phyloP scores from a whole-genome alignment of 2,888 invertebrate genomes.

The Scaptomyza flava region DNA sequence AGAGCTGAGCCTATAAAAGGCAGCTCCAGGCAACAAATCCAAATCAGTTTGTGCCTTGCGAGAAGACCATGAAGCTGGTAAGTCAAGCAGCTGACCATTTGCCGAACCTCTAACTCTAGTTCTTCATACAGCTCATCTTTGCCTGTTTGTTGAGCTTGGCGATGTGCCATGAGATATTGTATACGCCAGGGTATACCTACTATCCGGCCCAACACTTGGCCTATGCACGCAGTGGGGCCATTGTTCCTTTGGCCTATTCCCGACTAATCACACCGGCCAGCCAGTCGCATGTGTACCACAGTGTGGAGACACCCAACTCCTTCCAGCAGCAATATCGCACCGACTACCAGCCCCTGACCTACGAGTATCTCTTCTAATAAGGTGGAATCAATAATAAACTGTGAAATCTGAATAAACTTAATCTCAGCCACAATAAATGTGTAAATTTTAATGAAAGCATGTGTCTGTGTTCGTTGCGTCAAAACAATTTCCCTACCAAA shows the following conservation, averaged over 20 bases:
- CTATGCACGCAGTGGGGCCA: conserved; percentile 39
- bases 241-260: conserved; percentile 70
- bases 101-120: neutral
- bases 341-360: conserved; percentile 79
- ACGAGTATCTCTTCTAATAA: conserved; percentile 74
- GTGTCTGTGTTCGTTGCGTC: conserved; percentile 11
- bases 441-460: conserved; percentile 1
- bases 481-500: conserved; percentile 35
- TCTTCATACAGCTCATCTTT: conserved; percentile 57
- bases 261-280: conserved; percentile 58
- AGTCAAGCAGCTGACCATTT: conserved; percentile 20
- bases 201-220: conserved; percentile 51
- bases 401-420: conserved; percentile 71
- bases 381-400: conserved; percentile 26
- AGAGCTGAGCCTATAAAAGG: conserved; percentile 59
- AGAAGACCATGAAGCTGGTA: conserved; percentile 62
- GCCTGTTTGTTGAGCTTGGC: conserved; percentile 67
- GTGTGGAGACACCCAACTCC: conserved; percentile 78
- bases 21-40: conserved; percentile 3
- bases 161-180: conserved; percentile 66
- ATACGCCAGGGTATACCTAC: conserved; percentile 64
- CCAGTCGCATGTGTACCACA: conserved; percentile 78
- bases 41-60: conserved; percentile 47
- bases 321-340: conserved; percentile 81
- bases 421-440: conserved; percentile 12